phyloP scores from a whole-genome alignment of 2,797 vertebrate species.

The Lagocephalus sceleratus region DNA sequence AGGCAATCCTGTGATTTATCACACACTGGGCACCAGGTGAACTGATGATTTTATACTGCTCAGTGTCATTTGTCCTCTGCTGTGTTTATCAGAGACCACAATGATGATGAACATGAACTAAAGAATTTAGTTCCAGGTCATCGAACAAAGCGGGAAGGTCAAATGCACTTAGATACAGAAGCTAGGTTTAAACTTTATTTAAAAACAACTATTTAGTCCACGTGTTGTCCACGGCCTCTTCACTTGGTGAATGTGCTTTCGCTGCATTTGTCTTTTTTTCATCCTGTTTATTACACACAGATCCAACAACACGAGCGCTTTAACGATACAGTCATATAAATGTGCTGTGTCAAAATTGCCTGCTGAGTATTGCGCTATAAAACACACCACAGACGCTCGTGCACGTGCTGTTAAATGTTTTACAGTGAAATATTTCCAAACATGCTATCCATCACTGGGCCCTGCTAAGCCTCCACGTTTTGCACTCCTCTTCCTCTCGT shows the following conservation, averaged over 20 bases:
- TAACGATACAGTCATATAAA: conserved; percentile 15
- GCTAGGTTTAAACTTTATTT: too few relatives aligned
- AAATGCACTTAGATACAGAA: background rate
- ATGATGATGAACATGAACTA: background rate
- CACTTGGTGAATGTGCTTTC: conserved; percentile 2
- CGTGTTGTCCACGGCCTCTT: too few relatives aligned
- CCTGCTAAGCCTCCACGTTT: conserved; percentile 6
- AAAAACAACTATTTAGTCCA: too few relatives aligned
- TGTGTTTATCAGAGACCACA: background rate
- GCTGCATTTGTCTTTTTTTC: background rate
- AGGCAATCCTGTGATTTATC: too few relatives aligned
- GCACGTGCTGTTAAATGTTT: conserved; percentile 26
- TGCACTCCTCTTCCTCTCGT: conserved; percentile 10
- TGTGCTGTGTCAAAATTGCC: conserved; percentile 6
- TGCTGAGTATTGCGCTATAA: conserved; percentile 33
- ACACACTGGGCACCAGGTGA: too few relatives aligned
- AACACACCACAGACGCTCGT: conserved; percentile 22
- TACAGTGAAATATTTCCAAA: conserved; percentile 38
- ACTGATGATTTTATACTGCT: too few relatives aligned
- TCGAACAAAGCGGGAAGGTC: conserved; percentile 4
- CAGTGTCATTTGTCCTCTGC: too few relatives aligned
- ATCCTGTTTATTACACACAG: background rate
- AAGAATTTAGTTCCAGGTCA: background rate
- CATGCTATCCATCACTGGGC: conserved; percentile 8
- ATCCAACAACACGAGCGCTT: background rate